Conservation (phyloP, 2,888 invertebrate species). For the Nephrotoma flavescens region DNA sequence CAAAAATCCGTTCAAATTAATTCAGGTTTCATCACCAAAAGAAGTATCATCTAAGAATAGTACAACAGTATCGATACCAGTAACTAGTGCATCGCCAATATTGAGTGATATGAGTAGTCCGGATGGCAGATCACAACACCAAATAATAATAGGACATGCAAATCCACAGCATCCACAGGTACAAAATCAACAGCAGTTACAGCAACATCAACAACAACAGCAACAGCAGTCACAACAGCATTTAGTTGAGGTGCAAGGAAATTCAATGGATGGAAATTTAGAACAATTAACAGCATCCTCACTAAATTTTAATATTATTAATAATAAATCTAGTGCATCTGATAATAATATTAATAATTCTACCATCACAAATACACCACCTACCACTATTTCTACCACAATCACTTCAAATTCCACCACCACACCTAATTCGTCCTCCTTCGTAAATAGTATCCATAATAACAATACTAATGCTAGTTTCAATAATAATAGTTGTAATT, state of each 20-base stretch:
- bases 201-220: constrained; percentile 3
- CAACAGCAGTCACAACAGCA: constrained; percentile 17
- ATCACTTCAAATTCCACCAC: constrained; percentile 12
- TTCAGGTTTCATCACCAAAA: constrained; percentile 11
- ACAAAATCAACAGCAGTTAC: background rate
- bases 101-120: background rate
- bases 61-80: constrained; percentile 2
- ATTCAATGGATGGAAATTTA: constrained; percentile 10
- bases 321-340: constrained; percentile 10
- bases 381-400: constrained; percentile 12
- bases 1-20: constrained; percentile 7
- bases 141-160: background rate
- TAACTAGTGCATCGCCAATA: constrained; percentile 2
- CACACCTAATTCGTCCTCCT: constrained; percentile 5
- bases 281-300: constrained; percentile 14
- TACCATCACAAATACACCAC: constrained; percentile 7
- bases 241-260: constrained; percentile 11
- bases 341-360: constrained; percentile 7
- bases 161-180: background rate
- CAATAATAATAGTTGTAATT: background rate
- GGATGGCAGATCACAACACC: background rate
- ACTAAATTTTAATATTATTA: constrained; percentile 18
- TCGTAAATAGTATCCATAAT: background rate
- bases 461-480: constrained; percentile 1
- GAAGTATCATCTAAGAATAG: constrained; percentile 4